Percentiles rank a stretch among this genome's conserved stretches.
These are phyloP conservation scores for Palaemon carinicauda DNA, from an alignment of 1,140 invertebrate genomes.

Conservation along the genomic window DNA sequence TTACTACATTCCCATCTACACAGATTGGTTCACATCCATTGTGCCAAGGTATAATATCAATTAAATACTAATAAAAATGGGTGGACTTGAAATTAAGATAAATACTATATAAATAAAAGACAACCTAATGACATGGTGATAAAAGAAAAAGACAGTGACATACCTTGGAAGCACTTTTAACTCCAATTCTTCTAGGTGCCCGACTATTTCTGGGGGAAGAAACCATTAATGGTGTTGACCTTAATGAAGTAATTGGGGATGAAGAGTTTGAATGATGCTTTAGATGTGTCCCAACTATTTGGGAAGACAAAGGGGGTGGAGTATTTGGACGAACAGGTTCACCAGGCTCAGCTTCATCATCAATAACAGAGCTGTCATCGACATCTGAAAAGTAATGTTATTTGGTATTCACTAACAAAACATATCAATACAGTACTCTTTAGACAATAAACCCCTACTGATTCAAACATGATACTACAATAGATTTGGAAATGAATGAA, in stretches of 20 bases:
- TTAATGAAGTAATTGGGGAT: background rate
- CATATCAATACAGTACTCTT: too few species aligned
- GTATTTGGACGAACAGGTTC: constrained; percentile 44
- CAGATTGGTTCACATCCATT: too few species aligned
- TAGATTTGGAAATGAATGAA: too few species aligned
- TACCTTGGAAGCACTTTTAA: constrained; percentile 10
- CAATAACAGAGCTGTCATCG: constrained; percentile 53
- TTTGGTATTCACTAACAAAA: background rate
- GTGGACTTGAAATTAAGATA: too few species aligned
- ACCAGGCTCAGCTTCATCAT: constrained; percentile 52
- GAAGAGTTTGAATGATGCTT: background rate
- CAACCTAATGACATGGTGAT: background rate
- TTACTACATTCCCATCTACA: too few species aligned
- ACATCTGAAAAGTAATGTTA: constrained; percentile 15
- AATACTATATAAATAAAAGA: too few species aligned
- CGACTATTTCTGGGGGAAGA: background rate
- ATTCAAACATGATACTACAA: too few species aligned
- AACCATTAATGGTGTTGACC: background rate
- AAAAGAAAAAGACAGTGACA: background rate
- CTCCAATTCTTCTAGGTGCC: background rate
- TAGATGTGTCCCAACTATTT: constrained; percentile 15
- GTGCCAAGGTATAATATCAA: too few species aligned
- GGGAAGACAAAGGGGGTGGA: constrained; percentile 16
- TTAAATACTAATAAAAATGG: too few species aligned
- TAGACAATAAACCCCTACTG: too few species aligned